Base-by-base conservation (phyloP, 1,140 invertebrate genomes). In the Drosophila nikananu region DNA sequence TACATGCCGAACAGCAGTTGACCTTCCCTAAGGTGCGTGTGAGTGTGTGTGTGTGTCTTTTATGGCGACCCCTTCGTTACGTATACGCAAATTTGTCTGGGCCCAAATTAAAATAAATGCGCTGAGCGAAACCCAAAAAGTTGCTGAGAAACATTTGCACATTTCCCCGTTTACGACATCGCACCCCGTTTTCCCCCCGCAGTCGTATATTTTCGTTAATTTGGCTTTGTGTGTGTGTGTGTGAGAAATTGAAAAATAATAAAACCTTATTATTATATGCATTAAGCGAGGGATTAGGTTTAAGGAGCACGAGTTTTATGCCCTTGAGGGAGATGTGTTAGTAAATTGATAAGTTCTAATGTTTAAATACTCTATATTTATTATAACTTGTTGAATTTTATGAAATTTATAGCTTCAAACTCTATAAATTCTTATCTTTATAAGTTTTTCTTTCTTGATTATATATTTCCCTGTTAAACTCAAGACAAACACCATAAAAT, bases 101-200 rank as follows among this genome's bases (percentile, higher is more conserved):
- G 13, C 49, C 74, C 44, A 89, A 87, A 87, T 87, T 73, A 84
- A 75, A 81, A 89, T 81, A 77, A 87, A 87, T 64, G 83, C 60
- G 59, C 63, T 49, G 39, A 77, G 66, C 57, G 61, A 68, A 74
- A 68, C 19, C 48, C 44, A 32, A 71, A 73, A 80, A 83, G 52
- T 65, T 48, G 42, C 51, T 51, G 59, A 42, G 44, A 54, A 64
- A 63, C 61, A 80, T 71, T 70, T 75, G 61, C 76, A 68, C 51
- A 71, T 59, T 79, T 65, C 48, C 49, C 35, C 68, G 65, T 62
- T 57, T 48, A 23, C 27, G 58, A 17, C 44, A 15, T 5, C 5
- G 21, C 12, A 8, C 32, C 30, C 8, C 12, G 13, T 21, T 21
- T 10, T 1, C 4, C 42, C 39, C n/a, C 32, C 60, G 48, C 27